Conservation (phyloP, 2,113 vertebrate species). For the Nyctereutes procyonoides region DNA sequence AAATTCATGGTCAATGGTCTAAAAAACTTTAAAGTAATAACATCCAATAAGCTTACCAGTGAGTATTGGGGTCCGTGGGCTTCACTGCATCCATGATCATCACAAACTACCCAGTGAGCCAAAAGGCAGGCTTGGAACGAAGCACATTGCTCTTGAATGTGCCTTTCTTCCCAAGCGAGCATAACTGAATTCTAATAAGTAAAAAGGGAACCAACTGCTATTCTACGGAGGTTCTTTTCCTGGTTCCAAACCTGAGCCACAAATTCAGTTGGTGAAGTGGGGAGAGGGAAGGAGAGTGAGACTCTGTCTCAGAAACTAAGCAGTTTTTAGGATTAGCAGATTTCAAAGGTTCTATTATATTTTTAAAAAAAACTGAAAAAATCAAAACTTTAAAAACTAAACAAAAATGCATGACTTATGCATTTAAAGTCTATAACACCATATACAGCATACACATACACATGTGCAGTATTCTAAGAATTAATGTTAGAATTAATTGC, state of each 20-base stretch:
- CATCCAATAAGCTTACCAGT: neutral
- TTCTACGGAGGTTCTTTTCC: neutral
- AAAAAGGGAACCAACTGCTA: neutral
- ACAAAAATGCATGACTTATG: neutral
- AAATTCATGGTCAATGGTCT: neutral
- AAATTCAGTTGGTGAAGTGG: neutral
- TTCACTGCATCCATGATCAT: neutral
- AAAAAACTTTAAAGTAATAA: neutral
- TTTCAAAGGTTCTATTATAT: neutral
- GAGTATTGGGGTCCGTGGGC: neutral
- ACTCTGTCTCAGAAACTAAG: neutral
- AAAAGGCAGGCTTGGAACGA: neutral
- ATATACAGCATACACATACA: neutral
- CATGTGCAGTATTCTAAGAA: neutral
- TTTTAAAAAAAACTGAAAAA: neutral
- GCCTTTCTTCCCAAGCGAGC: neutral
- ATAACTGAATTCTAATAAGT: neutral
- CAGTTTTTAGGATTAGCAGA: neutral
- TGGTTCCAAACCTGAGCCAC: neutral
- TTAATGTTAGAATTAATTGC: neutral
- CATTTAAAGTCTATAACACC: neutral
- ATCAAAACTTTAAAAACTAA: slow-evolving; percentile 23
- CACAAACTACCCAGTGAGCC: neutral
- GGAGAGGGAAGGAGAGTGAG: neutral
- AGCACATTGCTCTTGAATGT: neutral